Percentiles rank a stretch among this genome's conserved stretches.
These are phyloP conservation scores for Harpegnathos saltator DNA, from an alignment of 1,140 invertebrate species.

Conservation along the genomic window DNA sequence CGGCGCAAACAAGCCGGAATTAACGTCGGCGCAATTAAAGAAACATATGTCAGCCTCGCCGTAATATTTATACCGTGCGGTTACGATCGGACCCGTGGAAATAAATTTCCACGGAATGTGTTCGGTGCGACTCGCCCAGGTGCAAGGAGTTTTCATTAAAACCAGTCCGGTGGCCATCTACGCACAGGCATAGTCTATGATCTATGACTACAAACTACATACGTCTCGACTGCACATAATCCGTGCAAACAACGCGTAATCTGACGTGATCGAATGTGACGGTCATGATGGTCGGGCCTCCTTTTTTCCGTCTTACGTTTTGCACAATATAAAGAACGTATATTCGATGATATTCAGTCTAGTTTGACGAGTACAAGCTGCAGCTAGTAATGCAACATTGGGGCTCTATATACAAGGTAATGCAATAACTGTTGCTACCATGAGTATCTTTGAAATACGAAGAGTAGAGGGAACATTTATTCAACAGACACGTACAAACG, in stretches of 20 bases:
- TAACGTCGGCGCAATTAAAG: conserved; percentile 45
- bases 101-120: conserved; percentile 61
- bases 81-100: conserved; percentile 40
- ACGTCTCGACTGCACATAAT: too few relatives aligned
- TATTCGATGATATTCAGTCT: not conserved
- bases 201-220: too few relatives aligned
- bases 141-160: conserved; percentile 63
- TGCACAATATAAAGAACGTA: not conserved
- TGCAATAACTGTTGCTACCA: too few relatives aligned
- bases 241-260: conserved; percentile 22
- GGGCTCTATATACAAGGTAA: not conserved
- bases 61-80: conserved; percentile 38
- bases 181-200: too few relatives aligned
- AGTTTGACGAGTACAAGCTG: not conserved
- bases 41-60: conserved; percentile 42
- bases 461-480: too few relatives aligned
- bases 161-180: not conserved
- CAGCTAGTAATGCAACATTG: not conserved
- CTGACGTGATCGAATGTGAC: not conserved
- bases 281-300: not conserved
- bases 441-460: too few relatives aligned
- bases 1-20: conserved; percentile 36
- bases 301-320: not conserved
- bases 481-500: too few relatives aligned
- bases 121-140: conserved; percentile 47